A percentile compares a stretch with the other conserved stretches of the same genome.
Evolutionary conservation across 2,797 vertebrate species (phyloP).

Genomic region (Poecilia gillii): DNA sequence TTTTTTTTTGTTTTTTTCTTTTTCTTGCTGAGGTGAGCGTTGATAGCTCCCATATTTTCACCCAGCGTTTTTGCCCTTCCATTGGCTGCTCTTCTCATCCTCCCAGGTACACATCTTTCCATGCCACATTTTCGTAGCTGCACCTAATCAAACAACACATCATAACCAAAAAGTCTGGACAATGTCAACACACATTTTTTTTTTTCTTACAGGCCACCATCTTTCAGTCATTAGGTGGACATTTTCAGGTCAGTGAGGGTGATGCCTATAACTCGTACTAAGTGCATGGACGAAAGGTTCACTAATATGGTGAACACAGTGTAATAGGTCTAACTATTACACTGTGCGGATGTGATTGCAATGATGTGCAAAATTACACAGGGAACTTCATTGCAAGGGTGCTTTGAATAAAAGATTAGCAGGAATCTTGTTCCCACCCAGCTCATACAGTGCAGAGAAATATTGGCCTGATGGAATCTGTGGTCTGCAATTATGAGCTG

Average conservation of each 20-base stretch:
- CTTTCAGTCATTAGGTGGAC: slow-evolving; percentile 28
- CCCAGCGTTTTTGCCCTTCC: slow-evolving; percentile 5
- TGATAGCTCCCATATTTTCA: slow-evolving; percentile 73
- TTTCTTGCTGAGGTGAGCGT: slow-evolving; percentile 61
- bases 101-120: slow-evolving; percentile 7
- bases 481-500: not conserved
- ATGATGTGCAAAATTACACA: not conserved
- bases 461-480: not conserved
- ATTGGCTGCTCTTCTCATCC: slow-evolving; percentile 6
- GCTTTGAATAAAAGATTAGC: not conserved
- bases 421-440: not conserved
- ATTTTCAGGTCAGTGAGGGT: slow-evolving; percentile 41
- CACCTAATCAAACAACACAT: slow-evolving; percentile 62
- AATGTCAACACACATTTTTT: slow-evolving; percentile 14
- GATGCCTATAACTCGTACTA: slow-evolving; percentile 24
- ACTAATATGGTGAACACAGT: not conserved
- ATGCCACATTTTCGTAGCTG: slow-evolving; percentile 33
- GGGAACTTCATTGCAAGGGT: not conserved
- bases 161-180: slow-evolving; percentile 33
- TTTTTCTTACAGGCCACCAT: slow-evolving; percentile 21
- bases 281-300: slow-evolving; percentile 4
- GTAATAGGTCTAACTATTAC: not conserved
- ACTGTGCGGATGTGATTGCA: not conserved
- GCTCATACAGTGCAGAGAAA: not conserved
- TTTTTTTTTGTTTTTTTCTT: slow-evolving; percentile 48